phyloP scores from a whole-genome alignment of 2,888 invertebrate genomes.

The Eurois occulta region DNA sequence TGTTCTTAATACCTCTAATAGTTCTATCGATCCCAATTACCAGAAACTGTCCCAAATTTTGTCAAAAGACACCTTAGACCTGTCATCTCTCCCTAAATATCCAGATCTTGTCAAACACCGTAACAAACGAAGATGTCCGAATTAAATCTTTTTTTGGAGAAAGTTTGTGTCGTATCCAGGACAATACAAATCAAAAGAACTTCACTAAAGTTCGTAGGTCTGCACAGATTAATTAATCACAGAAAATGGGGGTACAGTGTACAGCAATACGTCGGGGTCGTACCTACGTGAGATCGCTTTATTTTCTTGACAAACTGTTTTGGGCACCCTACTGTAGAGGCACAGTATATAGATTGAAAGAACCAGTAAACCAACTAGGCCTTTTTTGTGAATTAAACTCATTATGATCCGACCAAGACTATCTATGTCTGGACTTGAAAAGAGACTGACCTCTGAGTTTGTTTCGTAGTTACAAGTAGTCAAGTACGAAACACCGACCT shows the following conservation, averaged over 20 bases:
- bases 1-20: too few relatives aligned
- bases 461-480: too few relatives aligned
- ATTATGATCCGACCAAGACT: too few relatives aligned
- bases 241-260: conserved; percentile 27
- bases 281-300: conserved; percentile 46
- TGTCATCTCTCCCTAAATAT: background rate
- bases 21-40: too few relatives aligned
- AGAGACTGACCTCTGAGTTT: too few relatives aligned
- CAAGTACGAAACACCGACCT: too few relatives aligned
- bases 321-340: conserved; percentile 15
- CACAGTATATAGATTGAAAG: background rate
- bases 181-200: conserved; percentile 28
- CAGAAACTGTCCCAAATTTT: background rate
- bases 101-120: background rate
- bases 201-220: conserved; percentile 1
- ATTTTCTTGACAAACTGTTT: conserved; percentile 61
- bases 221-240: conserved; percentile 58
- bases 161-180: conserved; percentile 16
- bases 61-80: background rate
- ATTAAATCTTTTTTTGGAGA: background rate
- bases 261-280: conserved; percentile 24
- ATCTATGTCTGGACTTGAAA: too few relatives aligned
- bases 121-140: background rate
- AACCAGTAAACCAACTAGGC: background rate
- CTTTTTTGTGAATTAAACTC: background rate